Evolutionary conservation across 1,140 invertebrate species (phyloP).

Genomic region (Battus philenor): DNA sequence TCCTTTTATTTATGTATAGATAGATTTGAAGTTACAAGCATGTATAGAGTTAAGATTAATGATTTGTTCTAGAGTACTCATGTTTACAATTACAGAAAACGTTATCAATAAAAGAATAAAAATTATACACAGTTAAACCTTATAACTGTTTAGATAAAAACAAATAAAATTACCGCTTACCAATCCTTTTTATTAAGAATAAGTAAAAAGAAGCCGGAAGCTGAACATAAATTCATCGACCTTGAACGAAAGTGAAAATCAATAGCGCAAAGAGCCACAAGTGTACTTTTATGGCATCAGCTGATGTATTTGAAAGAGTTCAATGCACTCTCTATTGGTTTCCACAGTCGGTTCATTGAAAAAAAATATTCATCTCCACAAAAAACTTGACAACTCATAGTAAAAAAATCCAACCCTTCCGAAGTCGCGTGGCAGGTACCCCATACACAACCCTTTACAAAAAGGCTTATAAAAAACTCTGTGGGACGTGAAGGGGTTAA

Average conservation of each 20-base stretch:
- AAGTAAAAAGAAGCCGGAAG: too few relatives aligned
- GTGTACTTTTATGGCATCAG: conserved; percentile 68
- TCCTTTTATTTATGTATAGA: too few relatives aligned
- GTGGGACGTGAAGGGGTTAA: conserved; percentile 69
- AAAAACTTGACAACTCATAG: conserved; percentile 52
- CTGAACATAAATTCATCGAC: conserved; percentile 33
- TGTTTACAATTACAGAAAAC: too few relatives aligned
- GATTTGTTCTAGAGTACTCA: too few relatives aligned
- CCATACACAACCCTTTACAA: conserved; percentile 68
- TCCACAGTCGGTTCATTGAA: conserved; percentile 37
- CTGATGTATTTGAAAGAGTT: conserved; percentile 66
- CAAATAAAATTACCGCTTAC: too few relatives aligned
- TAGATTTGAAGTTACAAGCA: too few relatives aligned
- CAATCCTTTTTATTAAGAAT: too few relatives aligned
- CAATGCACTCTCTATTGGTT: conserved; percentile 67
- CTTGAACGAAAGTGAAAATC: conserved; percentile 63
- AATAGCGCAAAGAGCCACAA: conserved; percentile 53
- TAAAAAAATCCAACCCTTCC: conserved; percentile 69
- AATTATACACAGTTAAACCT: too few relatives aligned
- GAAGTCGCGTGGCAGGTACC: conserved; percentile 62
- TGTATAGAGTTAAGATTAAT: too few relatives aligned
- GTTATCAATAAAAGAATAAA: too few relatives aligned
- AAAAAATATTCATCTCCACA: conserved; percentile 56
- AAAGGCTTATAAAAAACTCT: conserved; percentile 69
- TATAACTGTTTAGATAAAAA: too few relatives aligned